Evolutionary conservation across 2,797 vertebrate genomes (phyloP), one percentile per base, ranked within the genome.

Genomic region (Phrynocephalus vlangalii): DNA sequence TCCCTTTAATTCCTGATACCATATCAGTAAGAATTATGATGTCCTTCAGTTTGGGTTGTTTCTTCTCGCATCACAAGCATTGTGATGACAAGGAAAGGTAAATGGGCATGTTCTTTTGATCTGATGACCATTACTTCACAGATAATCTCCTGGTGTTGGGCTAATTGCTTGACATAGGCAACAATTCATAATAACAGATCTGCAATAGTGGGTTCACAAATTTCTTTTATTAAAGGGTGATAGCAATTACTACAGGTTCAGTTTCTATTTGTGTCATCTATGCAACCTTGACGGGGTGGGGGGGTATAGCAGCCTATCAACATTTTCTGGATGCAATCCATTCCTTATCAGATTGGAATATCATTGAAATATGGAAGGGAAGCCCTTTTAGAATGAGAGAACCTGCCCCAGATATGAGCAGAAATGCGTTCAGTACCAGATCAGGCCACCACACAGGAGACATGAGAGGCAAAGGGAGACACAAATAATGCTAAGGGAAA

Each of bases 101-200:
- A 83, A 83, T 52, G 52, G 2, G 20, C 10, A 1, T 72, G 68
- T 30, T 33, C 68, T 10, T 83, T 83, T 72, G 28, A 83, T 48
- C 68, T 72, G 68, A 82, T 48, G 13, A 83, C 82, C 52, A 56
- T 72, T 30, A 13, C 82, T 18, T 56, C 68, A 22, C 48, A 56
- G 82, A 83, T 83, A 48, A 18, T 83, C n/a, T 30, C 68, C 67
- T 71, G 70, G 68, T 71, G 9, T 56, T 83, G n/a, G 68, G n/a
- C 28, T 83, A 83, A 72, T 83, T 56, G 82, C 24, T 83, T 83
- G 82, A 72, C 48, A 71, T 72, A 33, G 71, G 10, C 67, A 30
- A 83, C 50, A 5, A 2, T 70, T 83, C 48, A n/a, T 30, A 38
- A 71, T 83, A 71, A 71, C 16, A 50, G 44, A 20, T 8, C 16